phyloP scores from a whole-genome alignment of 2,113 vertebrate genomes.

The Hoplias malabaricus region DNA sequence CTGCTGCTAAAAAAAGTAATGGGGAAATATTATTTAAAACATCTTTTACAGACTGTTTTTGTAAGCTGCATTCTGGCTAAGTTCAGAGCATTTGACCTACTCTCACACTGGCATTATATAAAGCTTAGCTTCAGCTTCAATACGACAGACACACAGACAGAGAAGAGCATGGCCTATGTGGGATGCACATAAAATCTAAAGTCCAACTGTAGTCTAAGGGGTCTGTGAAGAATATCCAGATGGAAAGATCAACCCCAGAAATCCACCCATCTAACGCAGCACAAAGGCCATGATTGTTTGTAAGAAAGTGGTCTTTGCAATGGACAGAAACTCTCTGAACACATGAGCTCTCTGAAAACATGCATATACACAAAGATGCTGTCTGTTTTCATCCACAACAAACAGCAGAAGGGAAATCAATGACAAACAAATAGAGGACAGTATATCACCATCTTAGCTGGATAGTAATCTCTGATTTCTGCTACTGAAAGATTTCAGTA shows the following conservation, averaged over 20 bases:
- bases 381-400: background rate
- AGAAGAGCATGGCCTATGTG: constrained; percentile 3
- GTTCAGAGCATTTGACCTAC: background rate
- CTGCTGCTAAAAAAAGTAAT: too few species aligned
- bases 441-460: background rate
- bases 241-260: constrained; percentile 9
- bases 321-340: background rate
- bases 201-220: constrained; percentile 21
- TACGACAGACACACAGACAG: background rate
- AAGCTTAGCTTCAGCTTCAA: background rate
- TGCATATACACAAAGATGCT: constrained; percentile 11
- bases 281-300: constrained; percentile 38
- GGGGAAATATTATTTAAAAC: too few species aligned
- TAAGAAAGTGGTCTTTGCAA: constrained; percentile 2
- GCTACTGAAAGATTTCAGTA: too few species aligned
- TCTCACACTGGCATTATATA: constrained; percentile 12
- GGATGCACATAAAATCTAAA: background rate
- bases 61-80: background rate
- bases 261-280: constrained; percentile 12
- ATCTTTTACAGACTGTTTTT: background rate
- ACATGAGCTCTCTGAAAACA: constrained; percentile 16
- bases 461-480: too few species aligned
- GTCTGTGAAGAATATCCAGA: constrained; percentile 7
- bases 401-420: background rate
- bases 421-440: background rate